Evolutionary conservation across 1,140 invertebrate genomes (phyloP).

Genomic region (Euwallacea similis): DNA sequence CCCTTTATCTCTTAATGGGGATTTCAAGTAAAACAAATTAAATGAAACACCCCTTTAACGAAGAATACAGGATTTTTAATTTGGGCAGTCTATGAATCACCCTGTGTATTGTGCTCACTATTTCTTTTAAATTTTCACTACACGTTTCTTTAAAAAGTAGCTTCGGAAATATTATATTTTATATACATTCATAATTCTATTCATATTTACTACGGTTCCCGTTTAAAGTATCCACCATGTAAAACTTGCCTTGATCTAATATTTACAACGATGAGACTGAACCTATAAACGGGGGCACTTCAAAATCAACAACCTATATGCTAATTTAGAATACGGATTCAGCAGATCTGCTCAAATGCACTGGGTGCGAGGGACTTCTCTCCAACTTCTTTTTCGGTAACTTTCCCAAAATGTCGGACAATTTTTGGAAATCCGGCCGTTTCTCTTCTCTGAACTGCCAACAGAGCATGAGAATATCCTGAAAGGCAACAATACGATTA

Average conservation of each 20-base stretch:
- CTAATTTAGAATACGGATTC: conserved; percentile 77
- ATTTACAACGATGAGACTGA: too few species aligned
- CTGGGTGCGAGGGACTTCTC: conserved; percentile 95
- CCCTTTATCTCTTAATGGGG: too few species aligned
- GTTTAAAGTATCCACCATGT: background rate
- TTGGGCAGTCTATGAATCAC: too few species aligned
- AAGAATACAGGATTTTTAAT: too few species aligned
- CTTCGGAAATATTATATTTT: background rate
- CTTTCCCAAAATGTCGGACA: conserved; percentile 84
- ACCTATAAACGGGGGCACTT: too few species aligned
- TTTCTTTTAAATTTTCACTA: too few species aligned
- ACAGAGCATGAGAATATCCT: conserved; percentile 96
- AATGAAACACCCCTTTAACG: too few species aligned
- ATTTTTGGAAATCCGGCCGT: conserved; percentile 85
- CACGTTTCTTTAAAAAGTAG: too few species aligned
- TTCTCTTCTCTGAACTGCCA: conserved; percentile 86
- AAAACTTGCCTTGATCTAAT: too few species aligned
- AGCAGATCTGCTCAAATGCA: conserved; percentile 88
- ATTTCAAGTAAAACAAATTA: too few species aligned
- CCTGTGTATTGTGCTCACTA: too few species aligned
- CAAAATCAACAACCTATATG: background rate
- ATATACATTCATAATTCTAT: conserved; percentile 23
- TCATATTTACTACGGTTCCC: conserved; percentile 21
- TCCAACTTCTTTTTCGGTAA: conserved; percentile 92
- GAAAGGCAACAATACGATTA: conserved; percentile 44